phyloP scores from a whole-genome alignment of 2,888 invertebrate species.

The Rotaria socialis region DNA sequence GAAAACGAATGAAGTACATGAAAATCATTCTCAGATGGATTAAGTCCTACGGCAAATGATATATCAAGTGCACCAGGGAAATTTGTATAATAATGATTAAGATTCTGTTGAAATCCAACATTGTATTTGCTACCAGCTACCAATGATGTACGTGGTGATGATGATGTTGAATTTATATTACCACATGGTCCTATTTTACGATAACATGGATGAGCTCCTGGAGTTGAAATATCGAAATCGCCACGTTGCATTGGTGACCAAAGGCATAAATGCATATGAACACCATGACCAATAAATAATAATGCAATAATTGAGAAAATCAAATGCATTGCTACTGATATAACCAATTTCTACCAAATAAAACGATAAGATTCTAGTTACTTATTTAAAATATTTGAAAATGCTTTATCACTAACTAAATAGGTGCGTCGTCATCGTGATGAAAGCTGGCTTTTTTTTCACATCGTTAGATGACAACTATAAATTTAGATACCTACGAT shows the following conservation, averaged over 20 bases:
- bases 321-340: not conserved
- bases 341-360: not conserved
- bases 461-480: not conserved
- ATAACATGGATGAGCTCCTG: conserved; percentile 32
- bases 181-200: conserved; percentile 36
- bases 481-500: not conserved
- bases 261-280: not conserved
- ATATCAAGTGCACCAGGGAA: not conserved
- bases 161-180: not conserved
- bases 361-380: not conserved
- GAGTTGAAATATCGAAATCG: not conserved
- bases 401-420: not conserved
- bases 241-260: conserved; percentile 35
- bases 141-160: not conserved
- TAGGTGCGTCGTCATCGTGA: not conserved
- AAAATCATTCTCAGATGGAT: conserved; percentile 28
- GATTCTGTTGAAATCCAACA: conserved; percentile 33
- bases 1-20: not conserved
- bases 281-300: not conserved
- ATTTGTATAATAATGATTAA: conserved; percentile 22
- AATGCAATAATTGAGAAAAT: not conserved
- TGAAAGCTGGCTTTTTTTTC: not conserved
- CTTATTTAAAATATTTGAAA: not conserved
- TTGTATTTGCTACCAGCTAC: not conserved
- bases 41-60: not conserved